These are phyloP conservation scores for Apamea monoglypha DNA, from an alignment of 2,888 invertebrate genomes.

Conservation along the genomic window DNA sequence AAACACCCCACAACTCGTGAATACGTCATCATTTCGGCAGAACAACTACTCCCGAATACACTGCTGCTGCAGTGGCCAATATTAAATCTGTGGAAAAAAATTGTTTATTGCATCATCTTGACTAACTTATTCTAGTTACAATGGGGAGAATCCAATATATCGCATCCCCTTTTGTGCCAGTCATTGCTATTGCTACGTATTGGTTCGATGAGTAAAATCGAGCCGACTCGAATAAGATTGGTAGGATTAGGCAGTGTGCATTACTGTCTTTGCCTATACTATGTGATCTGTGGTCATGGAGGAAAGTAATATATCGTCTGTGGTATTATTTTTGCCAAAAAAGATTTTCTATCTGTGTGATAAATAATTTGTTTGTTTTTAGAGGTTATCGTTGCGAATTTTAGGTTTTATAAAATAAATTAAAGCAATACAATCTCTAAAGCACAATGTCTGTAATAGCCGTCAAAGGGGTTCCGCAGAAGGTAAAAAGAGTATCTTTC, in stretches of 20 bases:
- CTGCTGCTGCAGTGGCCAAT: too few species aligned
- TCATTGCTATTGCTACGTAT: not conserved
- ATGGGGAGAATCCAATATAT: too few species aligned
- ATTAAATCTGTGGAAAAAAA: too few species aligned
- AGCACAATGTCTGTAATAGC: constrained; percentile 72
- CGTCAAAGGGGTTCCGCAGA: constrained; percentile 62
- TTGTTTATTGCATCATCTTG: too few species aligned
- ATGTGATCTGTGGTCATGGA: not conserved
- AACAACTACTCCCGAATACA: too few species aligned
- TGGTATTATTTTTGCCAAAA: not conserved
- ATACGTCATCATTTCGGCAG: too few species aligned
- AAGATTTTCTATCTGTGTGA: not conserved
- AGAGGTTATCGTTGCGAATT: constrained; percentile 25
- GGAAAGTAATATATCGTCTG: too few species aligned
- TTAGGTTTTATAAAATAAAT: not conserved
- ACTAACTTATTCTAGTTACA: too few species aligned
- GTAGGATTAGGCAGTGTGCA: not conserved
- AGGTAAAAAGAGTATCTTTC: constrained; percentile 42
- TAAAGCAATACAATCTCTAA: not conserved
- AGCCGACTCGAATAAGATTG: not conserved
- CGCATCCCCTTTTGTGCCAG: not conserved
- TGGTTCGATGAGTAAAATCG: not conserved
- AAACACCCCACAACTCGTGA: not conserved
- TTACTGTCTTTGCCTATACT: not conserved
- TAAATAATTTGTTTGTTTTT: constrained; percentile 8